phyloP scores from a whole-genome alignment of 2,797 vertebrate genomes.

The Leuciscus waleckii region DNA sequence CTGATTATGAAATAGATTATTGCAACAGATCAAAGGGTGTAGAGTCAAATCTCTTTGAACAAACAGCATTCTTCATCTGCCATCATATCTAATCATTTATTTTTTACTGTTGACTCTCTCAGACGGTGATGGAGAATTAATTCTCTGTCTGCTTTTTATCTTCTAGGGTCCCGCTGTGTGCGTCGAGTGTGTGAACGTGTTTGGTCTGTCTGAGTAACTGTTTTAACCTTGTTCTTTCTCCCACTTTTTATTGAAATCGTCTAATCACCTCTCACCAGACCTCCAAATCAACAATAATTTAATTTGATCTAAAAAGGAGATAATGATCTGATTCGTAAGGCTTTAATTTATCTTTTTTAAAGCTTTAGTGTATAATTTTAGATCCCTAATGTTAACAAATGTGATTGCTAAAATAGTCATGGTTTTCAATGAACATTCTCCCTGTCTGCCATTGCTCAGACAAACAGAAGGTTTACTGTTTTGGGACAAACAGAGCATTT shows the following conservation, averaged over 20 bases:
- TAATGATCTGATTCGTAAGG: too few relatives aligned
- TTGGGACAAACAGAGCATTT: neutral
- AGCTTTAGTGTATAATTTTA: too few relatives aligned
- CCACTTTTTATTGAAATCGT: neutral
- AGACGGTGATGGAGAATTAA: slow-evolving; percentile 6
- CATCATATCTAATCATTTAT: slow-evolving; percentile 13
- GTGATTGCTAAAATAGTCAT: neutral
- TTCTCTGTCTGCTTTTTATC: slow-evolving; percentile 27
- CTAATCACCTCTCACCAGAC: slow-evolving; percentile 1
- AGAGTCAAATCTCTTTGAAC: slow-evolving; percentile 11
- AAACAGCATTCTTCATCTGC: slow-evolving; percentile 6
- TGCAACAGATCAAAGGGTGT: neutral
- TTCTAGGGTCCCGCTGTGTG: neutral
- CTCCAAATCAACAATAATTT: neutral
- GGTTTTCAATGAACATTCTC: neutral
- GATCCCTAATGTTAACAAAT: neutral
- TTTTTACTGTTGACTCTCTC: neutral
- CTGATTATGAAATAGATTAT: neutral
- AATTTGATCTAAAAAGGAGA: neutral
- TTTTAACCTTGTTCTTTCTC: neutral
- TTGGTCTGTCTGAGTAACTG: slow-evolving; percentile 16
- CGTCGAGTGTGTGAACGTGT: slow-evolving; percentile 25
- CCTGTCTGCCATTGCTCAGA: neutral
- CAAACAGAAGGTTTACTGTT: neutral
- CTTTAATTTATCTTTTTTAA: neutral